These are phyloP conservation scores for Plecturocebus donacophilus DNA, from an alignment of 2,113 vertebrate species.

Conservation along the genomic window DNA sequence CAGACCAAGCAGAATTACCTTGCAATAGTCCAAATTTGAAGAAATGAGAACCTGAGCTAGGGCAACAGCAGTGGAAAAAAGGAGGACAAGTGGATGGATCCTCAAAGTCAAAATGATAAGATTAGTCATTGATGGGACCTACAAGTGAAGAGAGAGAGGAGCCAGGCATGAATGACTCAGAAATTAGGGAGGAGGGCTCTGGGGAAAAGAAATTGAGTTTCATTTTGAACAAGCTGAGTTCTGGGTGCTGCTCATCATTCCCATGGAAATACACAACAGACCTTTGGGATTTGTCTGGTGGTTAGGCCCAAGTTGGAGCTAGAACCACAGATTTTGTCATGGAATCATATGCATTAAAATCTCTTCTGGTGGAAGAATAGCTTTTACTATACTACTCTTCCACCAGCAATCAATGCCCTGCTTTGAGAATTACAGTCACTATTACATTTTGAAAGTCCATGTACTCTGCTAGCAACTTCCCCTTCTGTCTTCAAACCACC, in stretches of 20 bases:
- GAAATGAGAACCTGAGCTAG: not conserved
- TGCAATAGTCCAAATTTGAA: not conserved
- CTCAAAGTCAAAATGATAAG: conserved; percentile 18
- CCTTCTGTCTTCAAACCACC: not conserved
- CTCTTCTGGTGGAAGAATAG: not conserved
- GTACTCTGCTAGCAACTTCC: not conserved
- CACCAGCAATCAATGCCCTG: not conserved
- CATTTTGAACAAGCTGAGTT: not conserved
- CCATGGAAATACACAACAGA: not conserved
- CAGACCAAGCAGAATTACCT: not conserved
- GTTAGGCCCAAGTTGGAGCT: not conserved
- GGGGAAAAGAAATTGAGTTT: not conserved
- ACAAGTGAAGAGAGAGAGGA: not conserved
- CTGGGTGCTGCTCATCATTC: not conserved
- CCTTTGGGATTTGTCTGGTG: not conserved
- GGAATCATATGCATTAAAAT: not conserved
- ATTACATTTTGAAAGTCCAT: not conserved
- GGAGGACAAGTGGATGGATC: not conserved
- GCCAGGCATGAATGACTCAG: not conserved
- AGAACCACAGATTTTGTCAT: not conserved
- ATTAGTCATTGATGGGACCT: not conserved
- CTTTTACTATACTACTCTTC: not conserved
- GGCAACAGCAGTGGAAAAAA: not conserved
- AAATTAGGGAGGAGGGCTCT: not conserved
- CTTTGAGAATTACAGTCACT: not conserved